Percentiles rank a stretch among this genome's conserved stretches.
phyloP scores from a whole-genome alignment of 2,797 vertebrate species.

The Poeciliopsis presidionis region DNA sequence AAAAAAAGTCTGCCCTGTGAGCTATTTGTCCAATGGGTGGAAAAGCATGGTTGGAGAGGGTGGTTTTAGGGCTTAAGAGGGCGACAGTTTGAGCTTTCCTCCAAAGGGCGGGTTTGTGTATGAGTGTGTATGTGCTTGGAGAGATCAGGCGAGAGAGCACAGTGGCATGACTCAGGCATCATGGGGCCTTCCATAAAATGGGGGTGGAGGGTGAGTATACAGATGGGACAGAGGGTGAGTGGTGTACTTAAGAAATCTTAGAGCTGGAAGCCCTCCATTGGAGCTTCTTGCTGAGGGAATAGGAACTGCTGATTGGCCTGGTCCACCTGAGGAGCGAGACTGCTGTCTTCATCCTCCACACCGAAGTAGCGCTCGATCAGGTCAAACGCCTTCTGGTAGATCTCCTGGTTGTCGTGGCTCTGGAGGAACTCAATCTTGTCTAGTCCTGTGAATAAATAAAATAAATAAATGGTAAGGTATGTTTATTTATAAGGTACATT shows the following conservation, averaged over 20 bases:
- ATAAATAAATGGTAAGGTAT: not conserved
- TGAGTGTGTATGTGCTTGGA: not conserved
- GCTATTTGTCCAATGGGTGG: slow-evolving; percentile 32
- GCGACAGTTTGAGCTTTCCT: slow-evolving; percentile 40
- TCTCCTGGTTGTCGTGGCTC: slow-evolving; percentile 98
- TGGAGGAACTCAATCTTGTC: slow-evolving; percentile 99
- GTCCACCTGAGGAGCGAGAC: slow-evolving; percentile 92
- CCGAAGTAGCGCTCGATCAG: slow-evolving; percentile 98
- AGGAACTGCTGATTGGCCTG: slow-evolving; percentile 97
- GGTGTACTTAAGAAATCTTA: slow-evolving; percentile 77
- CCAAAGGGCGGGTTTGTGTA: slow-evolving; percentile 5
- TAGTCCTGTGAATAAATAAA: slow-evolving; percentile 80
- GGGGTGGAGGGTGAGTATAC: slow-evolving; percentile 8
- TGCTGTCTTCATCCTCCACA: slow-evolving; percentile 92
- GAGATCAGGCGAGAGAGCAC: slow-evolving; percentile 8
- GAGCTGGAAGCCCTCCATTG: slow-evolving; percentile 99
- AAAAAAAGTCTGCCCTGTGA: slow-evolving; percentile 7
- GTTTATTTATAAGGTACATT: no score
- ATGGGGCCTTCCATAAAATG: slow-evolving; percentile 24
- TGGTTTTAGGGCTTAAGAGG: slow-evolving; percentile 18
- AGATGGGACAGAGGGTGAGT: slow-evolving; percentile 21
- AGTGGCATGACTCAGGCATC: slow-evolving; percentile 29
- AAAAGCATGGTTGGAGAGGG: not conserved
- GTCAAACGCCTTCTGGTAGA: slow-evolving; percentile 99
- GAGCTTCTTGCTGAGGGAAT: slow-evolving; percentile 95